phyloP scores from a whole-genome alignment of 2,797 vertebrate genomes.

The Phoebastria nigripes region DNA sequence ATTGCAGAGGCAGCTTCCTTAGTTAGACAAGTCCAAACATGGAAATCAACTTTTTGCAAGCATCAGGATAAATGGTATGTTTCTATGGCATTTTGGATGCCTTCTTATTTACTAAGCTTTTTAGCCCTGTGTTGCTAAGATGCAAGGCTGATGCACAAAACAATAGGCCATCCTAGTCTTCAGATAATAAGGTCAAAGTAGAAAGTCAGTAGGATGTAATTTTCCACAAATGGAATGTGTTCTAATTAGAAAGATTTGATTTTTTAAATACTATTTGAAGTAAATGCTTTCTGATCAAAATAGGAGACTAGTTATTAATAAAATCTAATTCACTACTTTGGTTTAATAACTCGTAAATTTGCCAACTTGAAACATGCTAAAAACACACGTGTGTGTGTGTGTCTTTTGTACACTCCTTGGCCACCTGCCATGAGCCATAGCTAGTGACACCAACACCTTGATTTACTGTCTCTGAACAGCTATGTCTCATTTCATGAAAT shows the following conservation, averaged over 20 bases:
- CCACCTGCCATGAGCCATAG: neutral
- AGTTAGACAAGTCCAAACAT: slow-evolving; percentile 1
- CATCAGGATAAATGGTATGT: slow-evolving; percentile 27
- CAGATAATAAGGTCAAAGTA: slow-evolving; percentile 9
- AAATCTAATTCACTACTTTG: neutral
- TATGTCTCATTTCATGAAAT: slow-evolving; percentile 2
- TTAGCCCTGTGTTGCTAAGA: slow-evolving; percentile 54
- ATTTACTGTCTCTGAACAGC: slow-evolving; percentile 18
- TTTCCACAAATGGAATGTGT: neutral
- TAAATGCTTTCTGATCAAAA: neutral
- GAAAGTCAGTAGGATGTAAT: neutral
- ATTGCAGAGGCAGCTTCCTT: slow-evolving; percentile 15
- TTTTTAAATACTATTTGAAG: neutral
- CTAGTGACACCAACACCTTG: slow-evolving; percentile 37
- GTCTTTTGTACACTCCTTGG: neutral
- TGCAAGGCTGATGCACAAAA: slow-evolving; percentile 25
- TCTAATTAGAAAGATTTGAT: neutral
- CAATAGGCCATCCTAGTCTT: neutral
- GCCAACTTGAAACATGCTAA: neutral
- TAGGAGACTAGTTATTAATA: neutral
- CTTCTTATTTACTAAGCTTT: slow-evolving; percentile 31
- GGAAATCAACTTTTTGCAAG: slow-evolving; percentile 37
- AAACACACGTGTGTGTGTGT: neutral
- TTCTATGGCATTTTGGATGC: slow-evolving; percentile 50
- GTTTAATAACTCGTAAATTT: neutral